Conservation (phyloP, 2,888 invertebrate genomes). For the Phoenoteleia sp. region DNA sequence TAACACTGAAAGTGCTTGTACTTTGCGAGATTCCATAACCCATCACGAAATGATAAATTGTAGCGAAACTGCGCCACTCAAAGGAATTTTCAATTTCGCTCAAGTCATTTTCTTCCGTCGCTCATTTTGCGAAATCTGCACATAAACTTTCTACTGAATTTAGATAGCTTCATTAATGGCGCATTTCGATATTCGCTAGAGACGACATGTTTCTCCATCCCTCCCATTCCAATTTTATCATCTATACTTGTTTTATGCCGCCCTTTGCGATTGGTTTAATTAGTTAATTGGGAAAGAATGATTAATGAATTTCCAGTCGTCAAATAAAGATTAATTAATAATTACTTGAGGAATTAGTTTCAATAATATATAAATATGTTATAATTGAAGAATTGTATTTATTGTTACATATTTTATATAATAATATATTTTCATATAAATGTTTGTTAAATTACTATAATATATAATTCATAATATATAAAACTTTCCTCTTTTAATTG, state of each 20-base stretch:
- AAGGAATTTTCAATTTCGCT: slow-evolving; percentile 43
- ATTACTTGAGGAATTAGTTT: too few species aligned
- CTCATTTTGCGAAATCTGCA: slow-evolving; percentile 20
- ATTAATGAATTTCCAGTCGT: too few species aligned
- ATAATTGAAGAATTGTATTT: too few species aligned
- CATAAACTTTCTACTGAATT: slow-evolving; percentile 47
- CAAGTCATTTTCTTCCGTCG: slow-evolving; percentile 14
- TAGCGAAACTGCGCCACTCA: slow-evolving; percentile 9
- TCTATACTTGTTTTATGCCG: slow-evolving; percentile 30
- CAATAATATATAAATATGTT: too few species aligned
- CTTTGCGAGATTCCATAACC: background rate
- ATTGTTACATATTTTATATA: too few species aligned
- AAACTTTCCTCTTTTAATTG: too few species aligned
- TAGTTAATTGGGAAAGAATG: too few species aligned
- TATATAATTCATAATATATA: too few species aligned
- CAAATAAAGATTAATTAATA: too few species aligned
- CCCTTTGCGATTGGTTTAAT: too few species aligned
- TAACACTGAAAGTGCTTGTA: background rate
- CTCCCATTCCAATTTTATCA: background rate
- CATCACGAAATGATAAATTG: slow-evolving; percentile 35
- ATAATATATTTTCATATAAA: too few species aligned
- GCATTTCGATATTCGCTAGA: slow-evolving; percentile 29
- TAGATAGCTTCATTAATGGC: slow-evolving; percentile 51
- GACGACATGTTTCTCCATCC: background rate
- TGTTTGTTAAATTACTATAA: too few species aligned